Base-by-base conservation (phyloP, 2,888 invertebrate genomes). In the Pharmacophagus antenor region DNA sequence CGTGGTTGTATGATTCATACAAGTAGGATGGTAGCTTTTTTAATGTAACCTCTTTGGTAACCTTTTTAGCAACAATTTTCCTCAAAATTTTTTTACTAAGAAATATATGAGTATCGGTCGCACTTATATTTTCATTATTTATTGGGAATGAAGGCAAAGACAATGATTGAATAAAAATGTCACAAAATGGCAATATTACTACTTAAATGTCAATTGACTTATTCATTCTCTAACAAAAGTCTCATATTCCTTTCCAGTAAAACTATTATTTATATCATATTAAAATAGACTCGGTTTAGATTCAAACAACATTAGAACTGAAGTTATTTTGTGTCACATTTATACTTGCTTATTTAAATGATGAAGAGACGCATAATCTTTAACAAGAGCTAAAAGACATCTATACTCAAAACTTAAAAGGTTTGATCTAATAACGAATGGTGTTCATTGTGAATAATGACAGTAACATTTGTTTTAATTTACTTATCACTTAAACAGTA, bases 401-500 rank as follows among this genome's bases (percentile, higher is more conserved):
- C 42, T 15, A 15, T 42, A 17, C 4, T 42, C 7, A n/a, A 42
- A 18, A 42, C n/a, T 12, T 15, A 15, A 31, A 10, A 31, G 12
- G 31, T 31, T 20, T 17, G n/a, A 48, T 20, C 48, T 48, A 7
- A 23, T 23, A 23, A 15, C 23, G 17, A 20, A n/a, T 48, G 21
- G 23, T 23, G 1, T 48, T 48, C 42, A 44, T 10, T 20, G 12
- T 15, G 23, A 23, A 23, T 15, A 48, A n/a, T 48, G 18, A 48
- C 7, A 51, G 21, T 18, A n/a, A 44, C 42, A 10, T 44, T 44
- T 21, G 10, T 27, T 20, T 18, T 27, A 37, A 51, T 37, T 37
- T 51, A 51, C 20, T 18, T 52, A 41, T 17, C 41, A 17, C 12
- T 62, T 67, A 72, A 21, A 72, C 67, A 37, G 88, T 89, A 62